These are phyloP conservation scores for Datnioides undecimradiatus DNA, from an alignment of 2,113 vertebrate genomes.

Conservation along the genomic window DNA sequence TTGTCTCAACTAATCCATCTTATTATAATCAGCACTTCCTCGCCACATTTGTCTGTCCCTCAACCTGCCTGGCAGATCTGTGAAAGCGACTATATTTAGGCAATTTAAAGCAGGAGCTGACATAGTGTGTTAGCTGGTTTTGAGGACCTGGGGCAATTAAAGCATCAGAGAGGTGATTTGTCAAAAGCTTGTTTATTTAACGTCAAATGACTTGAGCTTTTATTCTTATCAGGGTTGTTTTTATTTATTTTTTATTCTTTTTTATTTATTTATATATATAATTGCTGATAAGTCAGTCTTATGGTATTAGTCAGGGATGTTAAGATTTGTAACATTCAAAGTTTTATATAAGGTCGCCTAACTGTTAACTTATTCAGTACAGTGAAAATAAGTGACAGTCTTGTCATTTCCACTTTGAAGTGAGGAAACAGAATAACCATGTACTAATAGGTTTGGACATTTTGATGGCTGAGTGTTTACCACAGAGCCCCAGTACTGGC, in stretches of 20 bases:
- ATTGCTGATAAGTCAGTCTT: background rate
- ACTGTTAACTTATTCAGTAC: no score
- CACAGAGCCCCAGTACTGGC: no score
- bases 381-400: no score
- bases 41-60: slow-evolving; percentile 15
- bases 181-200: background rate
- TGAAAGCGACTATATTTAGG: background rate
- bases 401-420: no score
- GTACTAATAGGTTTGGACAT: no score
- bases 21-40: slow-evolving; percentile 39
- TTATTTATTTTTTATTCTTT: no score
- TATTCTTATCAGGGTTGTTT: background rate
- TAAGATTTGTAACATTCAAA: background rate
- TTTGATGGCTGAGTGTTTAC: no score
- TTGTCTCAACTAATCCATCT: slow-evolving; percentile 43
- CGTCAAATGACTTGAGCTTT: background rate
- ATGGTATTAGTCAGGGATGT: background rate
- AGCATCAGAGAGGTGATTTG: background rate
- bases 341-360: no score
- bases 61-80: background rate
- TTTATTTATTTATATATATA: background rate
- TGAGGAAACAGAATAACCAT: no score
- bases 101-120: slow-evolving; percentile 6
- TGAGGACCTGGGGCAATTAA: background rate
- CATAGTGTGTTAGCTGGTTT: background rate